Conservation (phyloP, 2,797 vertebrate genomes). For the Thalassophryne amazonica region DNA sequence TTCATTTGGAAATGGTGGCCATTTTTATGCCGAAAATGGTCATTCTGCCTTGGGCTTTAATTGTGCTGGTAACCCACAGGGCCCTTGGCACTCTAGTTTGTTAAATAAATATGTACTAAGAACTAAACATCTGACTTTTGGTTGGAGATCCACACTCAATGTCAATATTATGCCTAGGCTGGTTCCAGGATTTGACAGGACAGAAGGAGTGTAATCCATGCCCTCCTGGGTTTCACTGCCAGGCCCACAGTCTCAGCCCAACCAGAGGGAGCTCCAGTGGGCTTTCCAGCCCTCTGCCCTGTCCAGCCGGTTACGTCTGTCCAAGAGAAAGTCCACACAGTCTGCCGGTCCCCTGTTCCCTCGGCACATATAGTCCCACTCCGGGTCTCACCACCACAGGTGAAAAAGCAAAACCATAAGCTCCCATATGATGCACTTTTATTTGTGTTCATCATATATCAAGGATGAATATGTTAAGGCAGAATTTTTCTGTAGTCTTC, state of each 20-base stretch:
- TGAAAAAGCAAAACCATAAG: slow-evolving; percentile 16
- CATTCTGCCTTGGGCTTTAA: no score
- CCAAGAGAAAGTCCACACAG: slow-evolving; percentile 71
- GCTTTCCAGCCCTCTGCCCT: slow-evolving; percentile 63
- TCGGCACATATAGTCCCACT: slow-evolving; percentile 81
- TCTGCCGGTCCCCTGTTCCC: slow-evolving; percentile 83
- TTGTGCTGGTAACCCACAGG: no score
- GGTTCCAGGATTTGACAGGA: slow-evolving; percentile 77
- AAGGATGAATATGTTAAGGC: no score
- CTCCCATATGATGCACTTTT: no score
- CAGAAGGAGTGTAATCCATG: slow-evolving; percentile 75
- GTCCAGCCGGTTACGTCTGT: slow-evolving; percentile 84
- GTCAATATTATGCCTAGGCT: slow-evolving; percentile 62
- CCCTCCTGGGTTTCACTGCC: slow-evolving; percentile 77
- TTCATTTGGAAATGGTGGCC: no score
- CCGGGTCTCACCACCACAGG: slow-evolving; percentile 75
- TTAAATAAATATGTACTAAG: no score
- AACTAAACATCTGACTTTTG: no score
- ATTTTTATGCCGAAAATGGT: no score
- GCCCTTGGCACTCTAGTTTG: no score
- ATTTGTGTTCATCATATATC: no score
- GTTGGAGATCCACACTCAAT: background rate
- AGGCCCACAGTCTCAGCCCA: slow-evolving; percentile 15
- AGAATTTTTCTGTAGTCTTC: no score
- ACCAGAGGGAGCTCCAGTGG: slow-evolving; percentile 47